These are phyloP conservation scores for Drosophila quadrilineata DNA, from an alignment of 1,140 invertebrate species.

Conservation along the genomic window DNA sequence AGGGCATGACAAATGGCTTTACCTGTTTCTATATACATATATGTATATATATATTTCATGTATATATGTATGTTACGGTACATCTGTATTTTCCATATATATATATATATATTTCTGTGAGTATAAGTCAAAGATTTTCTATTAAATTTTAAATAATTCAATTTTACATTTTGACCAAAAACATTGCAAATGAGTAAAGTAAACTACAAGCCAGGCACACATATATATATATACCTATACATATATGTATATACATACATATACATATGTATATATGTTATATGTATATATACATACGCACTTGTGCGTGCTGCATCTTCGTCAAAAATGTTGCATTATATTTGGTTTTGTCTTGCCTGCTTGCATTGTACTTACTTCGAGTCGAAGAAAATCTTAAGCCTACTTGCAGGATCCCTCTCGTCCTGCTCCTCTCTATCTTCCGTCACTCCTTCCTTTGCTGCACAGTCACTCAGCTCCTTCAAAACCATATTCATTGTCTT, in stretches of 20 bases:
- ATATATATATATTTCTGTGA: conserved; percentile 48
- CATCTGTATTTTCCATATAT: conserved; percentile 1
- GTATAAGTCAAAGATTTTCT: conserved; percentile 75
- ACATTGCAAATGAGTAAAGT: conserved; percentile 77
- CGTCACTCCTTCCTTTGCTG: too few relatives aligned
- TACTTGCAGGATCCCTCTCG: conserved; percentile 34
- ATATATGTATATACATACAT: conserved; percentile 33
- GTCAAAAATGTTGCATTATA: conserved; percentile 77
- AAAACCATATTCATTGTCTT: conserved; percentile 45
- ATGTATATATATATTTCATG: not conserved
- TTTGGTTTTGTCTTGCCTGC: conserved; percentile 62
- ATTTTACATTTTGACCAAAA: conserved; percentile 79
- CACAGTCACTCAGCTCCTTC: not conserved
- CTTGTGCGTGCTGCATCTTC: conserved; percentile 58
- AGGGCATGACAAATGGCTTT: conserved; percentile 16
- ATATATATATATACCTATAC: conserved; percentile 28
- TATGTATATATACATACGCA: conserved; percentile 27
- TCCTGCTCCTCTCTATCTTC: too few relatives aligned
- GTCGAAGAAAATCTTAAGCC: conserved; percentile 75
- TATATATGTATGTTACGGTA: conserved; percentile 2
- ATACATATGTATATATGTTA: conserved; percentile 3
- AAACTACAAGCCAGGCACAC: conserved; percentile 54
- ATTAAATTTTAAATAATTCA: conserved; percentile 80
- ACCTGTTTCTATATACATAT: conserved; percentile 4
- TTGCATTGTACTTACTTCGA: conserved; percentile 54